These are phyloP conservation scores for Chrysocyon brachyurus DNA, from an alignment of 2,797 vertebrate species.

Conservation along the genomic window DNA sequence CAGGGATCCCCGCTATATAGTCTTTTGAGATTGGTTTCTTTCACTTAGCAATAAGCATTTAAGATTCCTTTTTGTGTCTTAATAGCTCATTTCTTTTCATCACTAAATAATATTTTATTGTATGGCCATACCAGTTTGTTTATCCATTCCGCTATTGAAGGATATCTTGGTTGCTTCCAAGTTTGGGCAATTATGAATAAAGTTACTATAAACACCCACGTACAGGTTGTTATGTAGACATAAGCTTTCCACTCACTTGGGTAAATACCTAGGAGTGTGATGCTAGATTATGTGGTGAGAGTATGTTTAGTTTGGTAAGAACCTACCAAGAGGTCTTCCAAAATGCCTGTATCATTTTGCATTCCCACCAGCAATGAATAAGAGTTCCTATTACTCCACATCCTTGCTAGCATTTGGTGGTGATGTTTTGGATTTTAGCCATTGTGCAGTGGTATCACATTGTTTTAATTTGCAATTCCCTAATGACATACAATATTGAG, in stretches of 20 bases:
- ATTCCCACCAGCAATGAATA: not conserved
- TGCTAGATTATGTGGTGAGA: not conserved
- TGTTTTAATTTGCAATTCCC: not conserved
- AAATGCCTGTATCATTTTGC: not conserved
- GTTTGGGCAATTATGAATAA: not conserved
- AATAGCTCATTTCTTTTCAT: not conserved
- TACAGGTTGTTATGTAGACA: not conserved
- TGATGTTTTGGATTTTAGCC: not conserved
- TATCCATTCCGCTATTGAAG: not conserved
- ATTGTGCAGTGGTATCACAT: not conserved
- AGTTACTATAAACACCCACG: not conserved
- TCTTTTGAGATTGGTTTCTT: not conserved
- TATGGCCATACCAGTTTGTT: not conserved
- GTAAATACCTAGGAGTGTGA: not conserved
- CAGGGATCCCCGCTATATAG: not conserved
- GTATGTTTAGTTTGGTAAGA: not conserved
- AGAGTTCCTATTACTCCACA: not conserved
- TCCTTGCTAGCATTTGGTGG: not conserved
- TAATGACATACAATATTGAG: not conserved
- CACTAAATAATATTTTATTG: not conserved
- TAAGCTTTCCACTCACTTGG: not conserved
- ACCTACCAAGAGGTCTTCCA: not conserved
- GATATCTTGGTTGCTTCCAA: not conserved
- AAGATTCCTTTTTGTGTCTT: not conserved
- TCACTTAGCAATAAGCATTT: not conserved